A percentile compares a stretch with the other conserved stretches of the same genome.
Conservation (phyloP, 2,888 invertebrate genomes). For the Volucella bombylans region DNA sequence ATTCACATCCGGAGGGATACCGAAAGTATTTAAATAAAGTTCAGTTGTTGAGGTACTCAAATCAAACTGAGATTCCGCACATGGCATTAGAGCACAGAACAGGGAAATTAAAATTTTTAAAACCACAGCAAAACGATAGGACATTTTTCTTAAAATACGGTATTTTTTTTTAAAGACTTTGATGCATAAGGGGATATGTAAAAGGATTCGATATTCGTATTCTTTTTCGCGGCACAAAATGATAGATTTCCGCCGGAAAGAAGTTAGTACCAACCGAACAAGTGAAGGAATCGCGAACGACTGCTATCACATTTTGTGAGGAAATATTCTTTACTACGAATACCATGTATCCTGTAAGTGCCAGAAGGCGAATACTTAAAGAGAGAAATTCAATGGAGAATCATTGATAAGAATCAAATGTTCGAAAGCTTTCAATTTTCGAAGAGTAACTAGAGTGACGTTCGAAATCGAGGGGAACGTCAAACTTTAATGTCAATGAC, state of each 20-base stretch:
- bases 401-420: background rate
- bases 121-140: constrained; percentile 2
- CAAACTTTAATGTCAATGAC: background rate
- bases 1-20: constrained; percentile 50
- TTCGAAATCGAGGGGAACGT: background rate
- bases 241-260: background rate
- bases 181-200: too few species aligned
- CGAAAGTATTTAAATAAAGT: background rate
- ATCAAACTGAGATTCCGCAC: constrained; percentile 38
- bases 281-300: constrained; percentile 20
- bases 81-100: constrained; percentile 25
- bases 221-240: background rate
- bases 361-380: background rate
- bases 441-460: background rate
- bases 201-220: background rate
- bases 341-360: too few species aligned
- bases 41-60: constrained; percentile 25
- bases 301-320: constrained; percentile 28
- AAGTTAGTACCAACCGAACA: constrained; percentile 12
- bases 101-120: constrained; percentile 28
- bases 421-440: constrained; percentile 11
- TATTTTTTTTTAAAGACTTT: too few species aligned
- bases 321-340: background rate
- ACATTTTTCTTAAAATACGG: constrained; percentile 13
- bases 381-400: background rate